These are phyloP conservation scores for Drosophila pruinosa DNA, from an alignment of 1,140 invertebrate genomes.

Conservation along the genomic window DNA sequence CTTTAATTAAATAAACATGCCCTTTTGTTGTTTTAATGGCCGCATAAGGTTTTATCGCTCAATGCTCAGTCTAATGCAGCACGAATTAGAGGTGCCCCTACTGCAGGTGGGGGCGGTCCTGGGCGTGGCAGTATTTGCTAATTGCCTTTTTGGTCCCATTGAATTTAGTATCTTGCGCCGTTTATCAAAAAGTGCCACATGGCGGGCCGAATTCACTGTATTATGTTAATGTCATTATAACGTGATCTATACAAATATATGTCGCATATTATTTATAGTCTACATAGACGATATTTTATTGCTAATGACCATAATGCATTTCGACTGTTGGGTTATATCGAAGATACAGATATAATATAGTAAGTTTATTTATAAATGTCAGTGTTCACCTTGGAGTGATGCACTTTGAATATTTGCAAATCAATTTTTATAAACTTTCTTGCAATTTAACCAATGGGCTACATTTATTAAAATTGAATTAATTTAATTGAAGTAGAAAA, in stretches of 20 bases:
- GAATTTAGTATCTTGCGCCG: conserved; percentile 53
- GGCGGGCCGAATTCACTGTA: conserved; percentile 24
- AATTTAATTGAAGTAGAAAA: too few relatives aligned
- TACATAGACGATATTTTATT: conserved; percentile 26
- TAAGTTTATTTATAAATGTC: too few relatives aligned
- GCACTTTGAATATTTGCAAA: too few relatives aligned
- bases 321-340: background rate
- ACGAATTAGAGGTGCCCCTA: background rate
- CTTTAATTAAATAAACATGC: conserved; percentile 73
- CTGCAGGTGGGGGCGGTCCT: background rate
- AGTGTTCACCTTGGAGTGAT: too few relatives aligned
- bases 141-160: conserved; percentile 62
- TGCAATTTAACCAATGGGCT: too few relatives aligned
- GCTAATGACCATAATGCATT: conserved; percentile 39
- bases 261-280: conserved; percentile 54
- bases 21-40: conserved; percentile 54
- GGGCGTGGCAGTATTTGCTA: conserved; percentile 35
- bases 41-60: conserved; percentile 68
- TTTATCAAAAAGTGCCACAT: conserved; percentile 47
- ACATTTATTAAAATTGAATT: too few relatives aligned
- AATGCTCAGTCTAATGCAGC: conserved; percentile 41
- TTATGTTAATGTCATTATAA: conserved; percentile 74
- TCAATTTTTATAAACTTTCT: too few relatives aligned
- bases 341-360: background rate
- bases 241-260: conserved; percentile 71